A percentile compares a stretch with the other conserved stretches of the same genome.
phyloP scores from a whole-genome alignment of 2,888 invertebrate species.

The Camptogramma bilineatum region DNA sequence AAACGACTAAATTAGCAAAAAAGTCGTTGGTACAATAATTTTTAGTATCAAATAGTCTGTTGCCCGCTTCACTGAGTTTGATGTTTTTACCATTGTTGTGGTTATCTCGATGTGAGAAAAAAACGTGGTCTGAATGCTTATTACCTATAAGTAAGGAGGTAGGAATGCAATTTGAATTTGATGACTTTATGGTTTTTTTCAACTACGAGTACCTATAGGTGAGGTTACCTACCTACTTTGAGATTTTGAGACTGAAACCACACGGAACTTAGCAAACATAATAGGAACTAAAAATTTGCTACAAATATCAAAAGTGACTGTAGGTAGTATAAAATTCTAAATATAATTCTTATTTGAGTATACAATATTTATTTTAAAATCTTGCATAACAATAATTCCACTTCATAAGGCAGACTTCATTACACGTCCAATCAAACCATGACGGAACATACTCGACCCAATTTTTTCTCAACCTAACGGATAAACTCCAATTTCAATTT shows the following conservation, averaged over 20 bases:
- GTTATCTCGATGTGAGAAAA: slow-evolving; percentile 55
- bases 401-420: slow-evolving; percentile 27
- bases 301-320: too few species aligned
- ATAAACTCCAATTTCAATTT: slow-evolving; percentile 59
- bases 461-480: slow-evolving; percentile 51
- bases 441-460: slow-evolving; percentile 49
- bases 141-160: slow-evolving; percentile 27
- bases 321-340: too few species aligned
- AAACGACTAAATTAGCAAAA: slow-evolving; percentile 66
- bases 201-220: too few species aligned
- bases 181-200: slow-evolving; percentile 36
- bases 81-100: slow-evolving; percentile 65
- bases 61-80: slow-evolving; percentile 67
- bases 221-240: slow-evolving; percentile 44
- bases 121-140: slow-evolving; percentile 56
- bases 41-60: slow-evolving; percentile 60
- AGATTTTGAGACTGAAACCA: slow-evolving; percentile 14
- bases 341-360: too few species aligned
- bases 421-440: slow-evolving; percentile 43
- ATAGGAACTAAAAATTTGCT: too few species aligned
- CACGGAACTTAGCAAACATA: slow-evolving; percentile 9
- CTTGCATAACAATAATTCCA: slow-evolving; percentile 14
- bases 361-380: slow-evolving; percentile 2
- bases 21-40: slow-evolving; percentile 65
- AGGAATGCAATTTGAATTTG: slow-evolving; percentile 51